Percentiles rank a stretch among this genome's conserved stretches.
phyloP scores from a whole-genome alignment of 1,140 invertebrate genomes.

The Philotrypesis tridentata region DNA sequence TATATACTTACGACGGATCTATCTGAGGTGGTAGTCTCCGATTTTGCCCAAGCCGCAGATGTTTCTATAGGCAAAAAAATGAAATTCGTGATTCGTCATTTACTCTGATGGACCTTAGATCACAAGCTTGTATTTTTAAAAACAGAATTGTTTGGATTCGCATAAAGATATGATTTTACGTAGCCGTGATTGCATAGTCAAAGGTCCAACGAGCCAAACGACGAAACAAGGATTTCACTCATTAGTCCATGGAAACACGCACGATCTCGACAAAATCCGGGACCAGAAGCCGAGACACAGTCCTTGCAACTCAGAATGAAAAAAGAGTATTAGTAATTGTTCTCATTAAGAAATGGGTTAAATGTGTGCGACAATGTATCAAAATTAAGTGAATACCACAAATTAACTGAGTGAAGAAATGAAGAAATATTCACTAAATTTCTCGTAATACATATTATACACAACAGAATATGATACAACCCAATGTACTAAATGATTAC shows the following conservation, averaged over 20 bases:
- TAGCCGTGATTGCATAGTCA: neutral
- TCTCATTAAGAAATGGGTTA: neutral
- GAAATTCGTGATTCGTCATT: conserved; percentile 25
- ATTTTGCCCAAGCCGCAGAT: conserved; percentile 26
- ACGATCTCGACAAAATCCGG: conserved; percentile 20
- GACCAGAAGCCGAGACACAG: conserved; percentile 33
- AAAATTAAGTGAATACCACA: conserved; percentile 7
- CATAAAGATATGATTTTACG: neutral
- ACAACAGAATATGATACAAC: too few relatives aligned
- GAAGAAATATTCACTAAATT: too few relatives aligned
- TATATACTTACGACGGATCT: conserved; percentile 32
- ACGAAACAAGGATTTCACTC: conserved; percentile 10
- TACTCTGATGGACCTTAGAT: neutral
- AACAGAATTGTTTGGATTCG: neutral
- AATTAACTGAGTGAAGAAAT: too few relatives aligned
- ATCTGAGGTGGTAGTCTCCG: conserved; percentile 1
- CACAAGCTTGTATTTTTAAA: neutral
- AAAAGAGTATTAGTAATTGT: conserved; percentile 34
- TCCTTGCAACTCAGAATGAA: conserved; percentile 37
- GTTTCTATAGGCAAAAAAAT: conserved; percentile 42
- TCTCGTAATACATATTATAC: too few relatives aligned
- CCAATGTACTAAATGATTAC: too few relatives aligned
- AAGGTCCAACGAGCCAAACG: neutral
- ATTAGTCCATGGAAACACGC: conserved; percentile 27
- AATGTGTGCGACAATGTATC: neutral